Conservation (phyloP, 1,140 invertebrate genomes). For the Calosoma granatense region DNA sequence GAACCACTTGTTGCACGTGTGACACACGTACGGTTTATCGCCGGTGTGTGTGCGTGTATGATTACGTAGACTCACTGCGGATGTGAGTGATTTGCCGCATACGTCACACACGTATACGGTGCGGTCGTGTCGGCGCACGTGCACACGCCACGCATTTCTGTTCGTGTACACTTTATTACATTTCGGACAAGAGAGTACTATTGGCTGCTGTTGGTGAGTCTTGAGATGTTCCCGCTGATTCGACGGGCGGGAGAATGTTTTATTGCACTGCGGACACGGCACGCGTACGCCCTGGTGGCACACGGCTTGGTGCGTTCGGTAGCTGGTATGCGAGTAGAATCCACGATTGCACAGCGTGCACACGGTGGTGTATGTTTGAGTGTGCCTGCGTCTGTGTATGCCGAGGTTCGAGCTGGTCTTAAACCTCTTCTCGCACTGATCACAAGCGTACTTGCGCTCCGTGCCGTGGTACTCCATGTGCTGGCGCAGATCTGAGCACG, state of each 20-base stretch:
- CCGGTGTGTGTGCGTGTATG: slow-evolving; percentile 65
- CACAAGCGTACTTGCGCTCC: not conserved
- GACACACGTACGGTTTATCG: slow-evolving; percentile 63
- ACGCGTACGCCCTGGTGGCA: slow-evolving; percentile 5
- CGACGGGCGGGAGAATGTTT: slow-evolving; percentile 8
- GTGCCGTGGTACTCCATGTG: not conserved
- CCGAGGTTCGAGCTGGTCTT: not conserved
- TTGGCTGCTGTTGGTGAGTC: not conserved
- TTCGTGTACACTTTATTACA: slow-evolving; percentile 15
- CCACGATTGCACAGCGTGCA: slow-evolving; percentile 30
- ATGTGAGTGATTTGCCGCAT: slow-evolving; percentile 24
- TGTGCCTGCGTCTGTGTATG: slow-evolving; percentile 27
- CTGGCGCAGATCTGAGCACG: not conserved
- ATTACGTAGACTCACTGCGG: slow-evolving; percentile 19
- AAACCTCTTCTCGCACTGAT: slow-evolving; percentile 21
- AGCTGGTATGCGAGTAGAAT: slow-evolving; percentile 1
- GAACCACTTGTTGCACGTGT: slow-evolving; percentile 62
- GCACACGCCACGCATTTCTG: slow-evolving; percentile 13
- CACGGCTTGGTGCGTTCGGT: not conserved
- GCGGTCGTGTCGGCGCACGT: not conserved
- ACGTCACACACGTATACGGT: slow-evolving; percentile 15
- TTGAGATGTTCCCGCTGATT: not conserved
- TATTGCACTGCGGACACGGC: not conserved
- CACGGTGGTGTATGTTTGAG: slow-evolving; percentile 36
- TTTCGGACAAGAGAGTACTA: slow-evolving; percentile 16